These are phyloP conservation scores for Tenthredo distinguenda DNA, from an alignment of 2,888 invertebrate species.

Conservation along the genomic window DNA sequence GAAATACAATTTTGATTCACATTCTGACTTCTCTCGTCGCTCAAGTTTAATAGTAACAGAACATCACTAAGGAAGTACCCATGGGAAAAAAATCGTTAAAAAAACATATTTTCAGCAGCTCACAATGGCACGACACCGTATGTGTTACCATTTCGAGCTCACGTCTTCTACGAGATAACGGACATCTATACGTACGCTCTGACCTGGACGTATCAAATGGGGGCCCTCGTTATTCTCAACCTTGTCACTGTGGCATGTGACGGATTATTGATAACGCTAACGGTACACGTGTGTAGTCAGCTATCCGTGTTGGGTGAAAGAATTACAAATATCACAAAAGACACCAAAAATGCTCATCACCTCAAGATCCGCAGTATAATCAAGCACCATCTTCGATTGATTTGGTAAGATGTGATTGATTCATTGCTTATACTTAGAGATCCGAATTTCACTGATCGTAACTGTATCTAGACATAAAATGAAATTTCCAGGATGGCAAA, in stretches of 20 bases:
- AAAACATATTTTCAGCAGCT: no score
- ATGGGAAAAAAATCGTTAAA: no score
- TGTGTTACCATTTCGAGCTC: conserved; percentile 60
- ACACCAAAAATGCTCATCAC: conserved; percentile 49
- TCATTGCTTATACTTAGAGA: not conserved
- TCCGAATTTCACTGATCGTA: not conserved
- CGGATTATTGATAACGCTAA: conserved; percentile 57
- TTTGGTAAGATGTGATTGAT: conserved; percentile 55
- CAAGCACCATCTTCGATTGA: conserved; percentile 57
- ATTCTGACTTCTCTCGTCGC: no score
- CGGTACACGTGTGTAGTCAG: conserved; percentile 59
- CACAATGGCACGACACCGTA: conserved; percentile 42
- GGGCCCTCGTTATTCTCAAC: conserved; percentile 57
- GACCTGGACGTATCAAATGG: conserved; percentile 59
- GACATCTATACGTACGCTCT: conserved; percentile 56
- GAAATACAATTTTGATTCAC: no score
- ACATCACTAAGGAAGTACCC: no score
- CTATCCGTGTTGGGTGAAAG: conserved; percentile 57
- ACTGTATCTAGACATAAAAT: not conserved
- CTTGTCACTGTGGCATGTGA: conserved; percentile 58
- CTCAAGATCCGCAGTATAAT: conserved; percentile 55
- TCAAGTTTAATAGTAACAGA: no score
- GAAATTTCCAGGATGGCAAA: conserved; percentile 52
- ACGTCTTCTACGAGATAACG: conserved; percentile 55
- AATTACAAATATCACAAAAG: conserved; percentile 7